Percentiles rank a stretch among this genome's conserved stretches.
These are phyloP conservation scores for Sebastes kiyomatsui DNA, from an alignment of 2,797 vertebrate species.

Conservation along the genomic window DNA sequence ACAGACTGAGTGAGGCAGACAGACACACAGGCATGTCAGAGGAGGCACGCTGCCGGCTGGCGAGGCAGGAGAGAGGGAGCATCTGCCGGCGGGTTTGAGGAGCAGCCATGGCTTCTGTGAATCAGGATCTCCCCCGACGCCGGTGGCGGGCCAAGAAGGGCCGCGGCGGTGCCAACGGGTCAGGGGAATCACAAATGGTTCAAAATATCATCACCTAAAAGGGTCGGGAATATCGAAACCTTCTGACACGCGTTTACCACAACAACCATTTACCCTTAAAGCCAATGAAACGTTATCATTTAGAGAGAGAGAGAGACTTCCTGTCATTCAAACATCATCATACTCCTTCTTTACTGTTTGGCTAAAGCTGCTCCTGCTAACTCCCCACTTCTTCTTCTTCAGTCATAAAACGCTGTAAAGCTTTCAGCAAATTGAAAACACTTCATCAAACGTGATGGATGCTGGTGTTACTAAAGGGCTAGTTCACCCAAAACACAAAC, in stretches of 20 bases:
- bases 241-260: neutral
- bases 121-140: slow-evolving; percentile 70
- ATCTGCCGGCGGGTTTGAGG: slow-evolving; percentile 77
- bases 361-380: neutral
- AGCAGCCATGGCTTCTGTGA: slow-evolving; percentile 74
- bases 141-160: slow-evolving; percentile 57
- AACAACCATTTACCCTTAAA: neutral
- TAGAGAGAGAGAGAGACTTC: neutral
- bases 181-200: slow-evolving; percentile 56
- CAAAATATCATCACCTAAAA: slow-evolving; percentile 59
- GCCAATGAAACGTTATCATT: neutral
- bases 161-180: slow-evolving; percentile 61
- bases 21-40: slow-evolving; percentile 61
- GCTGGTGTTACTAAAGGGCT: neutral
- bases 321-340: neutral
- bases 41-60: slow-evolving; percentile 64
- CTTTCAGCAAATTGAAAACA: neutral
- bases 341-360: neutral
- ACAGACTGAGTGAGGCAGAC: slow-evolving; percentile 53
- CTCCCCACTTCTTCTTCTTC: neutral
- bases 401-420: neutral
- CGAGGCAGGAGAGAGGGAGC: slow-evolving; percentile 71
- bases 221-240: neutral
- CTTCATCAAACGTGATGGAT: neutral
- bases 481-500: neutral